Evolutionary conservation across 1,140 invertebrate species (phyloP), one percentile per base, ranked within the genome.

Genomic region (Cotesia vestalis): DNA sequence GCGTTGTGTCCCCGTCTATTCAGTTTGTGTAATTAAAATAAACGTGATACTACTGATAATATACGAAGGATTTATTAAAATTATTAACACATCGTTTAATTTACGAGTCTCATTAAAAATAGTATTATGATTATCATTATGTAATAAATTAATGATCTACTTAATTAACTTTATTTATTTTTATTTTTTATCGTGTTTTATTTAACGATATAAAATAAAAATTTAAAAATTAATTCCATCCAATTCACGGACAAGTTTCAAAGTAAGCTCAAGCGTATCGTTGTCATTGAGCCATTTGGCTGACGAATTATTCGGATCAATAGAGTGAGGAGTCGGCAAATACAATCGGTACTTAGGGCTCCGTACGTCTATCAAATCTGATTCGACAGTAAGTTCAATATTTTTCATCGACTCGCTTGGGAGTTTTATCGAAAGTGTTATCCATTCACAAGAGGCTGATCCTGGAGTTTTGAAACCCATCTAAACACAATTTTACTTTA

Each of bases 371-470:
- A 97, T 79, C 73, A 90, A 89, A n/a, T 89, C 88, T 12, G 90
- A 88, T 73, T 92, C 90, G 0, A 96, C 90, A 73, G 91, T 90
- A 2, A 96, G 84, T 71, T 93, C 90, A 11, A 94, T 88, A 71
- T 90, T 86, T 78, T 91, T 90, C 35, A 85, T 82, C 69, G 88
- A 88, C 81, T 95, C 94, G 12, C 89, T 91, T 0, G 94, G 92
- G 80, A 97, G 84, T 74, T 90, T 86, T 5, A 97, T 89, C 66
- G 89, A 89, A 0, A 97, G 84, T 3, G 95, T 88, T 81, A 97
- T 90, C 83, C 94, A 92, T 81, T 97, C 95, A 82, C 95, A 97
- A 80, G 95, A 96, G 0, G 94, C 89, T 1, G 94, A 93, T 0
- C 90, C 85, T 36, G 93, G 90, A 6, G 92, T 96, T 84, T 96